Evolutionary conservation across 2,888 invertebrate genomes (phyloP).

Genomic region (Stictocephala bisonia): DNA sequence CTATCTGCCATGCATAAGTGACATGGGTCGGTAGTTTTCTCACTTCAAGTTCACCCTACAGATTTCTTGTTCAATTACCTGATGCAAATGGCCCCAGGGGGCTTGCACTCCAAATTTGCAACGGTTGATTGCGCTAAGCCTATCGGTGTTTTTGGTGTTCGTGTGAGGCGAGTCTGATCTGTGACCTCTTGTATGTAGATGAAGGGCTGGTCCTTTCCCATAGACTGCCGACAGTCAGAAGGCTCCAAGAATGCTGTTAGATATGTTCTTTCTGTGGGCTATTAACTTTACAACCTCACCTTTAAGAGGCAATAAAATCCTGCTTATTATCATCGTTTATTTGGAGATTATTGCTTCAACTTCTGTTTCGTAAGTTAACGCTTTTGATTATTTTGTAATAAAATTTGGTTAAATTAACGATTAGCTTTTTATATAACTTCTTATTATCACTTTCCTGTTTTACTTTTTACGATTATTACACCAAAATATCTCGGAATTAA

Average conservation of each 20-base stretch:
- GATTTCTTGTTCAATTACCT: slow-evolving; percentile 20
- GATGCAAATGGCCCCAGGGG: slow-evolving; percentile 17
- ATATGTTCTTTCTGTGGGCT: slow-evolving; percentile 11
- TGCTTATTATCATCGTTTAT: too few species aligned
- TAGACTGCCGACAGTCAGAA: background rate
- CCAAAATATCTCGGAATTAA: too few species aligned
- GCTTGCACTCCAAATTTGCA: background rate
- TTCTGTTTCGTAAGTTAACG: too few species aligned
- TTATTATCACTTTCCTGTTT: too few species aligned
- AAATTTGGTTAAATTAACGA: too few species aligned
- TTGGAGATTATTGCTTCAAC: too few species aligned
- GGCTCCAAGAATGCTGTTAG: background rate
- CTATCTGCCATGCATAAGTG: background rate
- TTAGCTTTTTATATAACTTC: too few species aligned
- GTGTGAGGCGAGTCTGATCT: slow-evolving; percentile 19
- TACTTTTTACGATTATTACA: too few species aligned
- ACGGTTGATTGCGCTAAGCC: slow-evolving; percentile 13
- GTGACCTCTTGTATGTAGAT: slow-evolving; percentile 33
- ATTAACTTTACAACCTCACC: slow-evolving; percentile 23
- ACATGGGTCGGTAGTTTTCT: slow-evolving; percentile 18
- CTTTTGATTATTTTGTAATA: too few species aligned
- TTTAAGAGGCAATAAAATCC: slow-evolving; percentile 15
- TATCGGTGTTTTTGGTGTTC: slow-evolving; percentile 3
- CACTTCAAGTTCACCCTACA: too few species aligned
- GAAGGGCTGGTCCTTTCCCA: background rate